These are phyloP conservation scores for Sipunculus nudus DNA, from an alignment of 2,888 invertebrate species.

Conservation along the genomic window DNA sequence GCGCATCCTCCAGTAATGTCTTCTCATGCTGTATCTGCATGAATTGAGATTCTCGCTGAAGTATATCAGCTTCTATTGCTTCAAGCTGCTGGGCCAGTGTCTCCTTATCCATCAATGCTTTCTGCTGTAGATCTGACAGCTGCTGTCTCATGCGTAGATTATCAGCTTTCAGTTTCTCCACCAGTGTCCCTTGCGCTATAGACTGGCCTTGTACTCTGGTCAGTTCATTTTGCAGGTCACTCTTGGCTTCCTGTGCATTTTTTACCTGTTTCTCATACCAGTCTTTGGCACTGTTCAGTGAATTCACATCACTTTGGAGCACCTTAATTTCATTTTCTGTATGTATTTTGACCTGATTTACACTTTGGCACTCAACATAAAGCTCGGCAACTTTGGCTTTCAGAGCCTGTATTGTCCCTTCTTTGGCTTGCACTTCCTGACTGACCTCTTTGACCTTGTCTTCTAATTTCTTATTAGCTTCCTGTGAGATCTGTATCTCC, in stretches of 20 bases:
- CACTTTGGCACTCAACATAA: constrained; percentile 65
- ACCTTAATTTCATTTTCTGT: constrained; percentile 63
- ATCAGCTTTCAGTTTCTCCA: constrained; percentile 65
- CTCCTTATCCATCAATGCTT: constrained; percentile 67
- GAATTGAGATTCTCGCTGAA: constrained; percentile 67
- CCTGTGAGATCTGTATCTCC: constrained; percentile 62
- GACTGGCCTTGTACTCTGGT: constrained; percentile 32
- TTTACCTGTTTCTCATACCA: constrained; percentile 69
- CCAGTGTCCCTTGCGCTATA: constrained; percentile 55
- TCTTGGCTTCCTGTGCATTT: constrained; percentile 62
- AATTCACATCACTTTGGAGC: constrained; percentile 62
- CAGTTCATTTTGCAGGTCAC: constrained; percentile 62
- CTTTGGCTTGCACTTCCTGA: constrained; percentile 63
- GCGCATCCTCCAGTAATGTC: constrained; percentile 62
- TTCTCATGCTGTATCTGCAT: constrained; percentile 64
- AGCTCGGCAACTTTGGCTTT: constrained; percentile 68
- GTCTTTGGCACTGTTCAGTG: constrained; percentile 64
- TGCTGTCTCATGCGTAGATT: constrained; percentile 60
- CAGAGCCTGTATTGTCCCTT: constrained; percentile 64
- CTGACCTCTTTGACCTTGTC: constrained; percentile 62
- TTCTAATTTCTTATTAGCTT: constrained; percentile 57
- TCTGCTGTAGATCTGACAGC: constrained; percentile 64
- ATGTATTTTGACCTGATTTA: constrained; percentile 64
- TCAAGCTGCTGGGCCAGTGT: constrained; percentile 67
- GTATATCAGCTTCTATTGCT: constrained; percentile 68